Base-by-base conservation (phyloP, 1,140 invertebrate species). In the Nasonia giraulti region DNA sequence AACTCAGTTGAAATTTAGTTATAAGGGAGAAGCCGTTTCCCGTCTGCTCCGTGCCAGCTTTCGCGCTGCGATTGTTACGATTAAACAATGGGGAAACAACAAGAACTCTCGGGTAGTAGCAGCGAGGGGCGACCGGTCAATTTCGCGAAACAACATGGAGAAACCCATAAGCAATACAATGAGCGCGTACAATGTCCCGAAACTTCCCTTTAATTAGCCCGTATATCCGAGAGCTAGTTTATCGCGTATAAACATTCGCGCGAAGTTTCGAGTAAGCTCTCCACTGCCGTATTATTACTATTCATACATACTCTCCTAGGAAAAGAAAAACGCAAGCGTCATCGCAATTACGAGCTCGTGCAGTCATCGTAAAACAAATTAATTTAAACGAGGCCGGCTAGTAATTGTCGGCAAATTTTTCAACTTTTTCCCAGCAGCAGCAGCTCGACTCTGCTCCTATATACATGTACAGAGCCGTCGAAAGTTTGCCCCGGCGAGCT, bases 161-260 rank as follows among this genome's bases (percentile, higher is more conserved):
- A 44, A 44, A 5, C 23, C 23, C 69, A 44, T 62, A 62, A 75
- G 20, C 73, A 75, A 75, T 14, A 37, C 27, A 75, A 17, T 75
- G 73, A 31, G 37, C 73, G 17, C 73, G 73, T 12, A 37, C 27
- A 31, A 37, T 74, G 40, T 20, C 71, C n/a, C 1, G 50, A 74
- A 62, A 55, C 80, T 77, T 68, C 74, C 55, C 81, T 83, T 83
- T 55, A 77, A 83, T 83, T 82, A 74, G 47, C 40, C 40, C 7
- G 6, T 62, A 62, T 62, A 7, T 5, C 20, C 14, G 17, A n/a
- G 55, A 62, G 55, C n/a, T 62, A 62, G 55, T 62, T 62, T n/a
- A 62, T 62, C 6, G 17, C 55, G 55, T 20, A 62, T 62, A 62
- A 62, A 62, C 55, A 62, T 62, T 62, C 55, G 2, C 55, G 20